These are phyloP conservation scores for Mustela nigripes DNA, from an alignment of 2,113 vertebrate species.

Conservation along the genomic window DNA sequence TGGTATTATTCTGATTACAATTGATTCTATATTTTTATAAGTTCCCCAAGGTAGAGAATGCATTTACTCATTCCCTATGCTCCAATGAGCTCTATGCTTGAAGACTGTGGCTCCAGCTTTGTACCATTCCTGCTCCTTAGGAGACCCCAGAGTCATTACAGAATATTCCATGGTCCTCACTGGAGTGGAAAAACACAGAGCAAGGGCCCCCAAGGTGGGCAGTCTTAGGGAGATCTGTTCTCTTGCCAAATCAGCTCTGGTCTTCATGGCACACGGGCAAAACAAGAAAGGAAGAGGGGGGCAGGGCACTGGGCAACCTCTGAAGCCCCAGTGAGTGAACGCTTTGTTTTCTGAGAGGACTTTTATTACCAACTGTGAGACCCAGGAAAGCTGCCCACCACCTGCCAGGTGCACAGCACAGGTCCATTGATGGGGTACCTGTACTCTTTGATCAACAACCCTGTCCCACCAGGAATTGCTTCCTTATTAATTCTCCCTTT, in stretches of 20 bases:
- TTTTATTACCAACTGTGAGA: not conserved
- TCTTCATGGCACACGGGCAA: not conserved
- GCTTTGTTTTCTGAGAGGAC: not conserved
- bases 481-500: not conserved
- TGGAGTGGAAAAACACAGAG: not conserved
- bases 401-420: not conserved
- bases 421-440: not conserved
- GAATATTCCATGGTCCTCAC: not conserved
- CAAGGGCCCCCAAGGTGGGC: not conserved
- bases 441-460: not conserved
- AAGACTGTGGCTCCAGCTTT: not conserved
- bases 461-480: not conserved
- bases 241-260: not conserved
- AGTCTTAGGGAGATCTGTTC: not conserved
- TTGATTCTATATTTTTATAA: not conserved
- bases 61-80: not conserved
- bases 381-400: not conserved
- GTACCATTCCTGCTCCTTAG: not conserved
- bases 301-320: not conserved
- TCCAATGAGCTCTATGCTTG: not conserved
- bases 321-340: not conserved
- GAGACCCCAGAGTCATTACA: not conserved
- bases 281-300: not conserved
- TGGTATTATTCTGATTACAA: not conserved
- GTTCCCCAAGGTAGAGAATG: not conserved